phyloP scores from a whole-genome alignment of 2,888 invertebrate genomes.

The Eumacrocentrus americanus region DNA sequence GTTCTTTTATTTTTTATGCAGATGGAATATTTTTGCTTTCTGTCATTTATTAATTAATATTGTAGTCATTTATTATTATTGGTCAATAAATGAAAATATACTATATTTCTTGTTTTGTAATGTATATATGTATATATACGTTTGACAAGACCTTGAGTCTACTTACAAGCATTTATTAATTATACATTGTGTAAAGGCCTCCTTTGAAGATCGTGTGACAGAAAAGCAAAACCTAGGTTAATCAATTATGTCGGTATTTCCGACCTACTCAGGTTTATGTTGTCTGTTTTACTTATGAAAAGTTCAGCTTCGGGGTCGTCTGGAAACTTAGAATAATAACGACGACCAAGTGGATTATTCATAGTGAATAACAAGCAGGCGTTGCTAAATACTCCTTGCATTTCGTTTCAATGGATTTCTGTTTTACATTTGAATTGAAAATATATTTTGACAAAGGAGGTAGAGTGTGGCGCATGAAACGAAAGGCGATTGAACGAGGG shows the following conservation, averaged over 20 bases:
- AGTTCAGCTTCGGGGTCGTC: constrained; percentile 41
- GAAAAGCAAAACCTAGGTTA: constrained; percentile 24
- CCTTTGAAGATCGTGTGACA: not conserved
- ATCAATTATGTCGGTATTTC: constrained; percentile 35
- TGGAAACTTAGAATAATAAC: constrained; percentile 39
- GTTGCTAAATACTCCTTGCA: constrained; percentile 31
- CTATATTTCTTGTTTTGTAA: no score
- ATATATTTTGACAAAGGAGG: constrained; percentile 19
- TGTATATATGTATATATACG: no score
- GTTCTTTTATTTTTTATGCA: not conserved
- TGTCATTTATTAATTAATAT: no score
- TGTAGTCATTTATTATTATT: no score
- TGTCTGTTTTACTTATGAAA: constrained; percentile 39
- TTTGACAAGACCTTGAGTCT: no score
- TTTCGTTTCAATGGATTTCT: constrained; percentile 36
- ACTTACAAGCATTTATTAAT: no score
- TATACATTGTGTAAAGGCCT: not conserved
- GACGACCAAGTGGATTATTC: constrained; percentile 39
- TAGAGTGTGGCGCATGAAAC: constrained; percentile 15
- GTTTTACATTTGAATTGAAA: constrained; percentile 38
- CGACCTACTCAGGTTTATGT: constrained; percentile 33
- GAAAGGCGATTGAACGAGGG: constrained; percentile 12
- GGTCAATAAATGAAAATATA: no score
- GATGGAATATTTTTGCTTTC: no score
- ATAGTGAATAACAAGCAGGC: constrained; percentile 37